Evolutionary conservation across 1,140 invertebrate species (phyloP).

Genomic region (Pseudomyrmex dendroicus): DNA sequence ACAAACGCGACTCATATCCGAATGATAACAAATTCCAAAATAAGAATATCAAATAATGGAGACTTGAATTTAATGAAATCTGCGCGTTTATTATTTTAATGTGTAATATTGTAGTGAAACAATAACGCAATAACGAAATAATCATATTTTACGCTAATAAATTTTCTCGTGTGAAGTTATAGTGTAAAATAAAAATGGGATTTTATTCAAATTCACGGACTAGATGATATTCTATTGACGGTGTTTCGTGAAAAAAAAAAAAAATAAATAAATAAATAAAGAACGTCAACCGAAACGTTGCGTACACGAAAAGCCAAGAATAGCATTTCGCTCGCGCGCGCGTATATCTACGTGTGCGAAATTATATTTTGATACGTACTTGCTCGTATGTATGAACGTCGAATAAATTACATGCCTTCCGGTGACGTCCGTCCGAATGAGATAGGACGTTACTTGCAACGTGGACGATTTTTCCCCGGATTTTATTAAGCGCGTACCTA

Average conservation of each 20-base stretch:
- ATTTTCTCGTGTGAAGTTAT: not conserved
- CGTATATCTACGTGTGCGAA: not conserved
- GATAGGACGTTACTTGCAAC: conserved; percentile 45
- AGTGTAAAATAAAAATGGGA: not conserved
- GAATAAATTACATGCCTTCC: conserved; percentile 57
- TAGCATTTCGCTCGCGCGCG: not conserved
- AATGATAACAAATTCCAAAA: not conserved
- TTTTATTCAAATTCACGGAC: no score
- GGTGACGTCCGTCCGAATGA: conserved; percentile 47
- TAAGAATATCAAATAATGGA: not conserved
- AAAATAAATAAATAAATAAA: not conserved
- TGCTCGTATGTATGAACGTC: conserved; percentile 27
- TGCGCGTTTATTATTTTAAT: not conserved
- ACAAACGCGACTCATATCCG: not conserved
- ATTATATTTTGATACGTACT: conserved; percentile 42
- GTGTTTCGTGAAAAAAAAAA: not conserved
- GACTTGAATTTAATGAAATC: not conserved
- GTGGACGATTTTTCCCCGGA: conserved; percentile 43
- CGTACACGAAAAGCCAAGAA: not conserved
- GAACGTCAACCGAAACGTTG: no score
- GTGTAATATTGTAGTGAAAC: conserved; percentile 1
- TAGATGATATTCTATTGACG: no score
- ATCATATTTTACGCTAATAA: not conserved
- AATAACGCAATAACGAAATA: conserved; percentile 1
- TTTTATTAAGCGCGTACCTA: conserved; percentile 60